Conservation (phyloP, 2,888 invertebrate genomes). For the Dromius quadrimaculatus region DNA sequence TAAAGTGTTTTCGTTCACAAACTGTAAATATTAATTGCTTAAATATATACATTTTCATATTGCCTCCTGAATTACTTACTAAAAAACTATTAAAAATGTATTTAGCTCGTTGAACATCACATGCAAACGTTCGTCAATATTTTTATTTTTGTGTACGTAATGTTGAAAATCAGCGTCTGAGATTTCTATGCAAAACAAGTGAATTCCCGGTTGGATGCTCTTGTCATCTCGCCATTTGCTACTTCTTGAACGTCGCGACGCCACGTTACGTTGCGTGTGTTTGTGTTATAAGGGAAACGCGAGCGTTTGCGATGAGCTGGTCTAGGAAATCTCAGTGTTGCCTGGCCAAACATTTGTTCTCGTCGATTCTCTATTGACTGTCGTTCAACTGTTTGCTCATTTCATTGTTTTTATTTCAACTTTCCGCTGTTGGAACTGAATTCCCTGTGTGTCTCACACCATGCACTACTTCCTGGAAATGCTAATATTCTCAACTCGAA, state of each 20-base stretch:
- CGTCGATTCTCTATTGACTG: conserved; percentile 63
- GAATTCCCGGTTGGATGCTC: no score
- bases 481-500: conserved; percentile 19
- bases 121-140: no score
- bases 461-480: conserved; percentile 14
- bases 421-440: conserved; percentile 57
- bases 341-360: conserved; percentile 61
- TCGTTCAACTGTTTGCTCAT: conserved; percentile 60
- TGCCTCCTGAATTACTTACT: conserved; percentile 33
- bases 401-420: conserved; percentile 59
- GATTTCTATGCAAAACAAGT: no score
- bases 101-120: no score
- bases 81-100: conserved; percentile 41
- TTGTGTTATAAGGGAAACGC: conserved; percentile 40
- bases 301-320: conserved; percentile 43
- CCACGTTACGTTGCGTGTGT: neutral
- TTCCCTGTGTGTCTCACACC: conserved; percentile 49
- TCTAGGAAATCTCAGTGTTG: conserved; percentile 52
- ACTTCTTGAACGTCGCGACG: neutral
- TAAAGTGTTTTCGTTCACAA: conserved; percentile 41
- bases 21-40: conserved; percentile 44
- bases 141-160: no score
- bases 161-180: no score
- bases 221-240: no score
- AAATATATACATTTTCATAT: conserved; percentile 41